These are phyloP conservation scores for Emberiza fucata DNA, from an alignment of 2,113 vertebrate species.

Conservation along the genomic window DNA sequence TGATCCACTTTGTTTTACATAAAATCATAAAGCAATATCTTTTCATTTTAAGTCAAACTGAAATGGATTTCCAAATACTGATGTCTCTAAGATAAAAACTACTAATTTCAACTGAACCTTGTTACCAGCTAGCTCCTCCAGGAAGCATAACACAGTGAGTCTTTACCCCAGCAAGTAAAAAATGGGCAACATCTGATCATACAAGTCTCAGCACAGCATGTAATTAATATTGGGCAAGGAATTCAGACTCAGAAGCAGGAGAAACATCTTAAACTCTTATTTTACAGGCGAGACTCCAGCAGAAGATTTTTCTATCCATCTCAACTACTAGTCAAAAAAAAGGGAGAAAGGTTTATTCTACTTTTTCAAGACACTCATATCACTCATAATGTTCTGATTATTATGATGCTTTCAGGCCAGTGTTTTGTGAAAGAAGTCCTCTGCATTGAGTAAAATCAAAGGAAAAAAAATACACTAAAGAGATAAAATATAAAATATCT, in stretches of 20 bases:
- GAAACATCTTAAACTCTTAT: neutral
- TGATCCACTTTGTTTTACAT: neutral
- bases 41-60: neutral
- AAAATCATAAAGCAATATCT: neutral
- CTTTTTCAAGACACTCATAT: neutral
- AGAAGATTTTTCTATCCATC: neutral
- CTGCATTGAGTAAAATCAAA: neutral
- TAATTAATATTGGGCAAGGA: neutral
- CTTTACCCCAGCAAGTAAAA: neutral
- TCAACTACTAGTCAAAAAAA: neutral
- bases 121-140: neutral
- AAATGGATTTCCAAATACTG: constrained; percentile 5
- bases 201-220: neutral
- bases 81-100: neutral
- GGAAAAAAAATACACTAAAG: neutral
- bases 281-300: neutral
- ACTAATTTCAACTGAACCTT: neutral
- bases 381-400: neutral
- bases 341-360: neutral
- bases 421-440: neutral
- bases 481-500: neutral
- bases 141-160: neutral
- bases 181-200: neutral
- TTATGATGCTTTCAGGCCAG: neutral
- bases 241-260: neutral